Conservation (phyloP, 2,113 vertebrate species). For the Hippocampus comes region DNA sequence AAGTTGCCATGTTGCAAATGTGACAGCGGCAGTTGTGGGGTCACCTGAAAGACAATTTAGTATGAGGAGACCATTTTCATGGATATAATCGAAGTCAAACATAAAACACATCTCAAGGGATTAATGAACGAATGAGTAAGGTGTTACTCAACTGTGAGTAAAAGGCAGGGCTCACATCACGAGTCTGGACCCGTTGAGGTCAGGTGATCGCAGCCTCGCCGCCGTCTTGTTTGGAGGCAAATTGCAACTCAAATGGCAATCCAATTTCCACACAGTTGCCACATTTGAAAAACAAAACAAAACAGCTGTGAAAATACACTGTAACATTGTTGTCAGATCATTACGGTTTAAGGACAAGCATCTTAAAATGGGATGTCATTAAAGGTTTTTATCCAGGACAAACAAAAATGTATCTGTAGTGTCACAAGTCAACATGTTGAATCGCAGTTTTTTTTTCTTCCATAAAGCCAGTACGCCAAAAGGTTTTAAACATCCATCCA, state of each 20-base stretch:
- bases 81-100: background rate
- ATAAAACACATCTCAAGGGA: background rate
- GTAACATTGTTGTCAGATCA: background rate
- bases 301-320: background rate
- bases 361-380: background rate
- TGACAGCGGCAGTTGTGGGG: no score
- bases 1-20: background rate
- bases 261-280: background rate
- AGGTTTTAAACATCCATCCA: no score
- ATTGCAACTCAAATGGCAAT: background rate
- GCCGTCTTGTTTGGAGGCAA: background rate
- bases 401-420: no score
- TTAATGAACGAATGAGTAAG: slow-evolving; percentile 6
- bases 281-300: background rate
- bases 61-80: background rate
- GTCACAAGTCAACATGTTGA: no score
- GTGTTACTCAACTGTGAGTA: slow-evolving; percentile 51
- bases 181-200: slow-evolving; percentile 30
- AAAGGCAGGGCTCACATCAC: slow-evolving; percentile 13
- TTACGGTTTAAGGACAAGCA: background rate
- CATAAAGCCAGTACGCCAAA: no score
- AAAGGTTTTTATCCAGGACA: no score
- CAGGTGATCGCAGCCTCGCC: background rate
- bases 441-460: no score
- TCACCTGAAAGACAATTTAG: background rate